Evolutionary conservation across 1,140 invertebrate genomes (phyloP).

Genomic region (Drosophila ercepeae): DNA sequence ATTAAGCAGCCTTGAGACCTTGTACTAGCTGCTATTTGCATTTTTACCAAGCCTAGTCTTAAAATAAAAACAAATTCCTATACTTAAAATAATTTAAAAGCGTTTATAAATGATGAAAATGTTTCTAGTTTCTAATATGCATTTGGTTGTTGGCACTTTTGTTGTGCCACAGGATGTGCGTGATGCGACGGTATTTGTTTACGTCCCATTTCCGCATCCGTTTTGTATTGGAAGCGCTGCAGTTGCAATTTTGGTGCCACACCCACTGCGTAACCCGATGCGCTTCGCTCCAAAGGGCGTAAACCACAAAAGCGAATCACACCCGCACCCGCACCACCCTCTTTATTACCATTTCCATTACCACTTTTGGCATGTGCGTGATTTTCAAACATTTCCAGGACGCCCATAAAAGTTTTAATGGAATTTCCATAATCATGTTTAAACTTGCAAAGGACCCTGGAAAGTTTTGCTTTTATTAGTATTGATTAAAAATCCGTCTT

Average conservation of each 20-base stretch:
- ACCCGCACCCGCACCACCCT: neutral
- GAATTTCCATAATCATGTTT: conserved; percentile 70
- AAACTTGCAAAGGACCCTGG: conserved; percentile 26
- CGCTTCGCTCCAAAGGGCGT: conserved; percentile 2
- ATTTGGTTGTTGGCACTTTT: conserved; percentile 25
- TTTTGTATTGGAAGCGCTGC: conserved; percentile 14
- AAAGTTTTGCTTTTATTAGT: conserved; percentile 1
- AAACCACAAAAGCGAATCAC: neutral
- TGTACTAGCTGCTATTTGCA: too few species aligned
- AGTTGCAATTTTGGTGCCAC: conserved; percentile 24
- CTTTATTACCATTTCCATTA: neutral
- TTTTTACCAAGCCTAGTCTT: neutral
- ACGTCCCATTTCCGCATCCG: conserved; percentile 71
- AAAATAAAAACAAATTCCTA: neutral
- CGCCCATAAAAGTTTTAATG: conserved; percentile 65
- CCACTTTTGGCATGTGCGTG: conserved; percentile 51
- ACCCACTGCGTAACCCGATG: conserved; percentile 52
- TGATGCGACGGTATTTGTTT: conserved; percentile 65
- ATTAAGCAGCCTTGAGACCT: too few species aligned
- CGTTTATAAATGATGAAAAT: neutral
- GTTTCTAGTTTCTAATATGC: conserved; percentile 1
- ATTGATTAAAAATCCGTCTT: conserved; percentile 15
- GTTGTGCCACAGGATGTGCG: conserved; percentile 58
- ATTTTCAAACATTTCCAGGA: conserved; percentile 59
- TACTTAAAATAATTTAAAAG: neutral